phyloP scores from a whole-genome alignment of 2,113 vertebrate genomes.

The Erythrocercus mccallii region DNA sequence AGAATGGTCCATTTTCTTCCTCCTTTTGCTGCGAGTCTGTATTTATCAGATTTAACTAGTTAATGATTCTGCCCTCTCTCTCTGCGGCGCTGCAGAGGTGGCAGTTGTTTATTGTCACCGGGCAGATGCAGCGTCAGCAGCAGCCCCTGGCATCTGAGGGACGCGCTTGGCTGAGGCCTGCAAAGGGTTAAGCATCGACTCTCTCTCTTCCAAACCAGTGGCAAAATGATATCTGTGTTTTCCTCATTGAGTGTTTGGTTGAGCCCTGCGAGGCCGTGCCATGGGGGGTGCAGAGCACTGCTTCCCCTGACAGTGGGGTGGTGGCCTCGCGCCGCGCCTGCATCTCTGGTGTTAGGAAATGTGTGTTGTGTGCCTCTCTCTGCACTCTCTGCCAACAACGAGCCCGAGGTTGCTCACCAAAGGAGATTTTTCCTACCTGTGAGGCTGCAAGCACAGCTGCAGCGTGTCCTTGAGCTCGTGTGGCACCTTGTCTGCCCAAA shows the following conservation, averaged over 20 bases:
- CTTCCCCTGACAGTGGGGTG: background rate
- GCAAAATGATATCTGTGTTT: background rate
- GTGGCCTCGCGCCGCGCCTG: background rate
- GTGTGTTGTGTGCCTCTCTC: background rate
- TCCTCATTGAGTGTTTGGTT: background rate
- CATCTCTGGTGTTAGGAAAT: background rate
- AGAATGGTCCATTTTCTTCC: constrained; percentile 27
- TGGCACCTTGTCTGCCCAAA: background rate
- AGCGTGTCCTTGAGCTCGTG: background rate
- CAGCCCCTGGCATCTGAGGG: background rate
- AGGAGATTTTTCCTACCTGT: background rate
- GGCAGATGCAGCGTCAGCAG: background rate
- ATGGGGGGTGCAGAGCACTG: background rate
- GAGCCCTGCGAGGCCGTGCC: background rate
- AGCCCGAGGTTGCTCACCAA: background rate
- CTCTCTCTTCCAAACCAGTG: background rate
- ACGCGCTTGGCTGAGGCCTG: background rate
- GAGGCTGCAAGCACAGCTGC: background rate
- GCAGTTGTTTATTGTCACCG: background rate
- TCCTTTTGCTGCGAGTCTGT: constrained; percentile 28
- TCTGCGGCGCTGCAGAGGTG: background rate
- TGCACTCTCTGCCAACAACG: background rate
- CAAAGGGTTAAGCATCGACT: background rate
- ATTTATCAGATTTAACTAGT: constrained; percentile 66
- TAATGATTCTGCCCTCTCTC: constrained; percentile 33